A percentile compares a stretch with the other conserved stretches of the same genome.
phyloP scores from a whole-genome alignment of 2,113 vertebrate genomes.

The Lepisosteus oculatus region DNA sequence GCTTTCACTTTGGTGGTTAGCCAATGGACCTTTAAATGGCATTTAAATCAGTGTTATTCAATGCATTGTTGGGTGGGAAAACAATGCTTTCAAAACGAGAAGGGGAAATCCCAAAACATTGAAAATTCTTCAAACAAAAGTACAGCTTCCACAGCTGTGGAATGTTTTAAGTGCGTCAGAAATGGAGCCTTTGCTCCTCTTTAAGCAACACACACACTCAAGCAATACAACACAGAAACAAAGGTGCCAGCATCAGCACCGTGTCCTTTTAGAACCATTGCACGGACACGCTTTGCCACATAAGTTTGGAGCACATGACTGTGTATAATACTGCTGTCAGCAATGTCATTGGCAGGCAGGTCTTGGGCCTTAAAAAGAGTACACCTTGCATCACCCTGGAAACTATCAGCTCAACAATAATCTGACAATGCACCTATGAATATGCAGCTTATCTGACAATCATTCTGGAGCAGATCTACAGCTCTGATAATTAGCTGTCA shows the following conservation, averaged over 20 bases:
- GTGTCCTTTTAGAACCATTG: conserved; percentile 27
- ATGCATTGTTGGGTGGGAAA: conserved; percentile 10
- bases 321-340: conserved; percentile 59
- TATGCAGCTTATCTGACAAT: conserved; percentile 50
- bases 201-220: too few species aligned
- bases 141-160: too few species aligned
- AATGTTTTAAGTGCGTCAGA: too few species aligned
- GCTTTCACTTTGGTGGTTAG: too few species aligned
- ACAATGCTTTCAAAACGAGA: too few species aligned
- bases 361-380: conserved; percentile 42
- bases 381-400: conserved; percentile 35
- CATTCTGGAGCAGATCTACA: conserved; percentile 55
- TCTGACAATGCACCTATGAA: conserved; percentile 48
- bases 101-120: too few species aligned
- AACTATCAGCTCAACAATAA: conserved; percentile 51
- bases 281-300: too few species aligned
- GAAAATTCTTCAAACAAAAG: too few species aligned
- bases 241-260: conserved; percentile 52
- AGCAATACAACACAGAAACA: too few species aligned
- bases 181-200: too few species aligned
- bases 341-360: conserved; percentile 53
- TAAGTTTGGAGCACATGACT: too few species aligned
- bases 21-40: too few species aligned
- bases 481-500: conserved; percentile 69
- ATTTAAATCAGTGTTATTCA: conserved; percentile 28